phyloP scores from a whole-genome alignment of 1,140 invertebrate species.

The Coelopa frigida region DNA sequence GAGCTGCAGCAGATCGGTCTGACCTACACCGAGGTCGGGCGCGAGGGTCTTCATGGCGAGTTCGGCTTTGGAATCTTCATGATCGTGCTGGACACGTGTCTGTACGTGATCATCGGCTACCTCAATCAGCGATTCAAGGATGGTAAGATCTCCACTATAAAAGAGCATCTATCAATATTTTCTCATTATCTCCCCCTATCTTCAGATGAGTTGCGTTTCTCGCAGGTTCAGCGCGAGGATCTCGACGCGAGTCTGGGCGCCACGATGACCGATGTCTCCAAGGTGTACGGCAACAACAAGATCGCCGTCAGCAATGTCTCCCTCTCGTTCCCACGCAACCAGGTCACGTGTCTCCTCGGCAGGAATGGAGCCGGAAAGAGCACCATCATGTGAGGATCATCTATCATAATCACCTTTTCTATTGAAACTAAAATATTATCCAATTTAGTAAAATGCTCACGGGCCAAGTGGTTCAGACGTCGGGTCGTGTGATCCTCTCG shows the following conservation, averaged over 20 bases:
- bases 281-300: conserved; percentile 45
- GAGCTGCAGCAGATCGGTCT: conserved; percentile 51
- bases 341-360: conserved; percentile 70
- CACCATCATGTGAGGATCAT: conserved; percentile 62
- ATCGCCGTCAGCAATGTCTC: conserved; percentile 61
- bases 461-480: conserved; percentile 54
- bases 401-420: not conserved
- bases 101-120: conserved; percentile 48
- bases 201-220: conserved; percentile 33
- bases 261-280: conserved; percentile 46
- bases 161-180: not conserved
- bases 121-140: conserved; percentile 33
- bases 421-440: not conserved
- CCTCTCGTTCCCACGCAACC: conserved; percentile 47
- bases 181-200: not conserved
- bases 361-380: conserved; percentile 82
- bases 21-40: conserved; percentile 40
- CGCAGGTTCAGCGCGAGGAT: conserved; percentile 28
- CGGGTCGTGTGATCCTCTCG: conserved; percentile 50
- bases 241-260: conserved; percentile 46
- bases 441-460: conserved; percentile 55
- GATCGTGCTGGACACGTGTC: conserved; percentile 45
- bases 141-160: conserved; percentile 12
- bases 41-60: conserved; percentile 27
- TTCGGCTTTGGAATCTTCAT: conserved; percentile 41